Percentiles rank a stretch among this genome's conserved stretches.
phyloP scores from a whole-genome alignment of 2,888 invertebrate genomes.

The Thymelicus lineola region DNA sequence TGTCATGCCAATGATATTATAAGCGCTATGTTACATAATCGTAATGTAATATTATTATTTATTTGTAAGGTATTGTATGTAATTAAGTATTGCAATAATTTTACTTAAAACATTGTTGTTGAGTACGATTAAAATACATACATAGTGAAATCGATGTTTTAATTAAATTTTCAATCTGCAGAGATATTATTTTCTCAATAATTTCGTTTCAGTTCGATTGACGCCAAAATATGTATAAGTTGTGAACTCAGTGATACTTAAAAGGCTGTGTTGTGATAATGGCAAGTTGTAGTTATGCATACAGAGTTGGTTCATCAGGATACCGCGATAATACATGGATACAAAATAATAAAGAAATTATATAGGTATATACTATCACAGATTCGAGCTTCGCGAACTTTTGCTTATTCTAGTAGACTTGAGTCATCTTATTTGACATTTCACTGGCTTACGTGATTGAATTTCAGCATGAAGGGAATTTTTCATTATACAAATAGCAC shows the following conservation, averaged over 20 bases:
- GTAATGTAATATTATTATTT: constrained; percentile 57
- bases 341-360: too few species aligned
- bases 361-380: too few species aligned
- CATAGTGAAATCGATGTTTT: constrained; percentile 39
- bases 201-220: too few species aligned
- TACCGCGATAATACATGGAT: too few species aligned
- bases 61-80: constrained; percentile 57
- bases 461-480: not conserved
- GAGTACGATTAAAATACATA: constrained; percentile 18
- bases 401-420: not conserved
- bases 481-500: not conserved
- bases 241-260: too few species aligned
- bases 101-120: constrained; percentile 44
- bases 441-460: not conserved
- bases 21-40: constrained; percentile 54
- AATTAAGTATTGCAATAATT: constrained; percentile 52
- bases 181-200: not conserved
- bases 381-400: too few species aligned
- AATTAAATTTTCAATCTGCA: not conserved
- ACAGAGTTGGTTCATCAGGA: too few species aligned
- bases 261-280: too few species aligned
- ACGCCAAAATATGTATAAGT: too few species aligned
- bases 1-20: constrained; percentile 75
- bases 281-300: too few species aligned
- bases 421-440: not conserved